These are phyloP conservation scores for Gyrodactylus salaris DNA, from an alignment of 1,140 invertebrate species.

Conservation along the genomic window DNA sequence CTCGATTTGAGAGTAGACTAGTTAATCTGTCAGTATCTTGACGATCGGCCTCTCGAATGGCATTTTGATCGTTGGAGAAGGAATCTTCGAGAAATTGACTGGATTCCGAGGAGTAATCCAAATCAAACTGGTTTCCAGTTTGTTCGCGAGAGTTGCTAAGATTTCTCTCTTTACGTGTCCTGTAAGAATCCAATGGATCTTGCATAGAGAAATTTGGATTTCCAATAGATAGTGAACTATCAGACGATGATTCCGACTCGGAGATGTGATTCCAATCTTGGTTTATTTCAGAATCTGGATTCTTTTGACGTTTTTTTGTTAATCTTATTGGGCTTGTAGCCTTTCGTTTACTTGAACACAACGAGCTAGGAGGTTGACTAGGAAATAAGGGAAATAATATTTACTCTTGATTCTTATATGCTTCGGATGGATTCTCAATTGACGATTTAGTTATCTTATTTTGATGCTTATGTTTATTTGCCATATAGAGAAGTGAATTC, in stretches of 20 bases:
- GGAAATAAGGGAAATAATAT: not conserved
- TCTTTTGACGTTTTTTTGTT: not conserved
- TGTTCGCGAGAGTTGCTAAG: not conserved
- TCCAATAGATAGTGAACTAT: not conserved
- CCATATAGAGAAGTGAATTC: not conserved
- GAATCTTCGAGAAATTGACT: not conserved
- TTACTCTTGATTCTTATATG: not conserved
- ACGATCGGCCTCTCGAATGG: too few species aligned
- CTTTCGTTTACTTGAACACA: not conserved
- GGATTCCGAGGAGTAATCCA: not conserved
- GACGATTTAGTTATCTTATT: too few species aligned
- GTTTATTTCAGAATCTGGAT: not conserved
- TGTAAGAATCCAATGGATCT: not conserved
- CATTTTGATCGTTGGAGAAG: too few species aligned
- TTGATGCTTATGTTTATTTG: not conserved
- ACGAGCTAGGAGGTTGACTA: not conserved
- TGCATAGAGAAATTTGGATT: not conserved
- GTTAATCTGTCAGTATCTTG: too few species aligned
- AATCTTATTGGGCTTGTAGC: not conserved
- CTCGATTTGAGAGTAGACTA: too few species aligned
- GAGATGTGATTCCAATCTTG: not conserved
- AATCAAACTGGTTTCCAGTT: not conserved
- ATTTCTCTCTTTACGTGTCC: not conserved
- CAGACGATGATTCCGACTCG: not conserved
- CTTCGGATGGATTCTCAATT: not conserved